Percentiles rank a stretch among this genome's conserved stretches.
These are phyloP conservation scores for Enoplosus armatus DNA, from an alignment of 2,797 vertebrate species.

Conservation along the genomic window DNA sequence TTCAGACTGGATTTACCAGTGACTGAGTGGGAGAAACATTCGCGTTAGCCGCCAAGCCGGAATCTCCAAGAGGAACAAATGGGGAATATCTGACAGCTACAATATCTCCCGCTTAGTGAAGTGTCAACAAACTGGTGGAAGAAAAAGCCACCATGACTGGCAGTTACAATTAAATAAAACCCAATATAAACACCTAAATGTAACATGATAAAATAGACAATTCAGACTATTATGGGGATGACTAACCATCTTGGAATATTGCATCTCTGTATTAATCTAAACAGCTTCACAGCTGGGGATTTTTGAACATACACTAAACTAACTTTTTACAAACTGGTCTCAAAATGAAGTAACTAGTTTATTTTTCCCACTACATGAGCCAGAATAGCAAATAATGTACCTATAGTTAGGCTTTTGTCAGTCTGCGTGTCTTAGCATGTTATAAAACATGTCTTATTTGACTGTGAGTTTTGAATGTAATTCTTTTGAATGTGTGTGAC, in stretches of 20 bases:
- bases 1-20: neutral
- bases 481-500: constrained; percentile 45
- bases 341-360: fast-evolving
- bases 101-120: neutral
- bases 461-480: constrained; percentile 22
- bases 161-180: neutral
- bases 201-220: neutral
- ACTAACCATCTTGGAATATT: neutral
- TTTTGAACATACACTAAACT: neutral
- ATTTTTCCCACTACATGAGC: neutral
- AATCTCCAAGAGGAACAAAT: neutral
- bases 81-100: neutral
- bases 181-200: neutral
- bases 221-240: neutral
- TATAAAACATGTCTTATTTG: constrained; percentile 37
- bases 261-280: neutral
- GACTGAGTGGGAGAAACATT: neutral
- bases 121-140: neutral
- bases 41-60: neutral
- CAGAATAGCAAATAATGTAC: neutral
- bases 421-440: constrained; percentile 14
- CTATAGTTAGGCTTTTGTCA: neutral
- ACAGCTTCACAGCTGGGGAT: neutral
- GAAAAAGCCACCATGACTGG: neutral
- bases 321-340: neutral